phyloP scores from a whole-genome alignment of 2,113 vertebrate genomes.

The Aix galericulata region DNA sequence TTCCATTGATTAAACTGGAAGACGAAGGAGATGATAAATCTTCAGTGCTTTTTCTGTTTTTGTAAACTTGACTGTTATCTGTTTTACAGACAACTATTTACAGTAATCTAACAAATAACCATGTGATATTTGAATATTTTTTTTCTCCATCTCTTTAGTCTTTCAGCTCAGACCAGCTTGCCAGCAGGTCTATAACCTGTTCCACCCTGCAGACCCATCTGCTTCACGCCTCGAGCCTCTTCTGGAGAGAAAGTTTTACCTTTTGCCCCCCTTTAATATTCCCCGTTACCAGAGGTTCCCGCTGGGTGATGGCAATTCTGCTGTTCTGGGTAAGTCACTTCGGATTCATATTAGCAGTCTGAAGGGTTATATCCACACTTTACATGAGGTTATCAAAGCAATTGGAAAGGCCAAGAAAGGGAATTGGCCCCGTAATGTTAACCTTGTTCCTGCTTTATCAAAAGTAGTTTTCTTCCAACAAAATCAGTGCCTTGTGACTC shows the following conservation, averaged over 20 bases:
- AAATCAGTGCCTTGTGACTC: neutral
- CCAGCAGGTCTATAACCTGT: slow-evolving; percentile 98
- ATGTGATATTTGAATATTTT: neutral
- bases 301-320: slow-evolving; percentile 91
- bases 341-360: neutral
- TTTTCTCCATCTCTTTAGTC: slow-evolving; percentile 46
- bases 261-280: slow-evolving; percentile 89
- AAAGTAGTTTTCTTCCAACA: neutral
- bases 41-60: neutral
- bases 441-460: neutral
- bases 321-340: slow-evolving; percentile 83
- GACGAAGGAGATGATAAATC: neutral
- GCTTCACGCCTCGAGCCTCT: slow-evolving; percentile 96
- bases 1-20: neutral
- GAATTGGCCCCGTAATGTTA: neutral
- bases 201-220: slow-evolving; percentile 96
- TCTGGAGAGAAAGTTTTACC: slow-evolving; percentile 91
- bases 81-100: neutral
- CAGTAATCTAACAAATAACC: neutral
- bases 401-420: neutral
- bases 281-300: slow-evolving; percentile 98
- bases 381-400: neutral
- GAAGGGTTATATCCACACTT: neutral
- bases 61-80: neutral
- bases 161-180: slow-evolving; percentile 92